Percentiles rank a stretch among this genome's conserved stretches.
Evolutionary conservation across 2,888 invertebrate species (phyloP).

Genomic region (Ormia ochracea): DNA sequence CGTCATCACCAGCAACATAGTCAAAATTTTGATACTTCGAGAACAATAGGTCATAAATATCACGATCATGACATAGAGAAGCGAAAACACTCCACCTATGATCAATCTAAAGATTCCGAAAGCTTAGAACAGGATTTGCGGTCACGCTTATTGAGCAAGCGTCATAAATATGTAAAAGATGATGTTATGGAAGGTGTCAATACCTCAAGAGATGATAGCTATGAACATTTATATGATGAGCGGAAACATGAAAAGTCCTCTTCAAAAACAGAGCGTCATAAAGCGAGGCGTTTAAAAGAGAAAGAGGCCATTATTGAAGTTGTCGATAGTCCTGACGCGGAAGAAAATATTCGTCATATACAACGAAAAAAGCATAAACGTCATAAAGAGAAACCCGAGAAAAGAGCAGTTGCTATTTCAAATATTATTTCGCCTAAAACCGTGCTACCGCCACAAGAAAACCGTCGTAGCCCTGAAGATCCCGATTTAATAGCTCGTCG

Average conservation of each 20-base stretch:
- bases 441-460: conserved; percentile 41
- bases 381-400: conserved; percentile 66
- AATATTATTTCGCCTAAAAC: conserved; percentile 12
- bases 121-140: conserved; percentile 86
- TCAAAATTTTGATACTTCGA: conserved; percentile 43
- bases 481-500: conserved; percentile 80
- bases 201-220: conserved; percentile 23
- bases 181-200: conserved; percentile 57
- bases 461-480: conserved; percentile 72
- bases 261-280: conserved; percentile 64
- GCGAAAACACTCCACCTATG: conserved; percentile 67
- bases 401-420: conserved; percentile 55
- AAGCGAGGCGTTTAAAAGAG: conserved; percentile 66
- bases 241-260: conserved; percentile 66
- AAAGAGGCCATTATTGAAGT: conserved; percentile 76
- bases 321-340: conserved; percentile 76
- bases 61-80: conserved; percentile 66
- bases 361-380: conserved; percentile 69
- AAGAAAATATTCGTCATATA: conserved; percentile 64
- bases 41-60: conserved; percentile 73
- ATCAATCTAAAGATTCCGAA: conserved; percentile 77
- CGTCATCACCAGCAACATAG: conserved; percentile 56
- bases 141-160: conserved; percentile 83
- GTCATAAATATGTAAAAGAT: conserved; percentile 82
- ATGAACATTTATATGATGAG: conserved; percentile 63